Evolutionary conservation across 2,113 vertebrate genomes (phyloP), one percentile per base, ranked within the genome.

Genomic region (Glareola pratincola): DNA sequence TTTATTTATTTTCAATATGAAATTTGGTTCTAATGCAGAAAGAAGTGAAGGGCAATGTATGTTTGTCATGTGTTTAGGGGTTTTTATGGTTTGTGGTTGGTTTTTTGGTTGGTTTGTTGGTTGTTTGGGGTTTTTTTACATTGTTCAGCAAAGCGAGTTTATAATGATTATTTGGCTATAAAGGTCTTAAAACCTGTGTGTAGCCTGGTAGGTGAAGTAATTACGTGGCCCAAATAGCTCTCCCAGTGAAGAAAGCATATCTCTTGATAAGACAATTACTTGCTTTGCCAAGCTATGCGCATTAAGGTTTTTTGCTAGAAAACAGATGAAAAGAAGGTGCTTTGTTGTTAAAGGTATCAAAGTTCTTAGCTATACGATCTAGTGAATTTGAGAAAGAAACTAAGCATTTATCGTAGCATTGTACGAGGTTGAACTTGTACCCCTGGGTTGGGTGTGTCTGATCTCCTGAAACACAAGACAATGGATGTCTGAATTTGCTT

Each of bases 21-120:
- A 53, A 13, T 67, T 37, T 48, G 2, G 2, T 22, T 72, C 0
- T 4, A 0, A 37, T 74, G 23, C 3, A 88, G 32, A 78, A 81
- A 63, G 3, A 3, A 54, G 3, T 41, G 9, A 54, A 47, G 15
- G 29, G 5, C 0, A 2, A 17, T 19, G 4, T 1, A 1, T 43
- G 3, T 24, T 72, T 82, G 23, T 41, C 7, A 8, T 15, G 14
- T 23, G 19, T 32, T 43, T 66, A 9, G 6, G 4, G 0, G 9
- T 36, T 5, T 36, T 43, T 30, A 27, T 59, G 12, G 20, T 32
- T 51, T 51, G 47, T 45, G 45, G 45, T 30, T 54, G 7, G 11
- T 57, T n/a, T 3, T 21, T 21, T 57, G 29, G 43, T 45, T 45
- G 43, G 43, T 45, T 45, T 45, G 43, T 14, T 43, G 16, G 19